phyloP scores from a whole-genome alignment of 2,797 vertebrate genomes.

The Clarias fuscus region DNA sequence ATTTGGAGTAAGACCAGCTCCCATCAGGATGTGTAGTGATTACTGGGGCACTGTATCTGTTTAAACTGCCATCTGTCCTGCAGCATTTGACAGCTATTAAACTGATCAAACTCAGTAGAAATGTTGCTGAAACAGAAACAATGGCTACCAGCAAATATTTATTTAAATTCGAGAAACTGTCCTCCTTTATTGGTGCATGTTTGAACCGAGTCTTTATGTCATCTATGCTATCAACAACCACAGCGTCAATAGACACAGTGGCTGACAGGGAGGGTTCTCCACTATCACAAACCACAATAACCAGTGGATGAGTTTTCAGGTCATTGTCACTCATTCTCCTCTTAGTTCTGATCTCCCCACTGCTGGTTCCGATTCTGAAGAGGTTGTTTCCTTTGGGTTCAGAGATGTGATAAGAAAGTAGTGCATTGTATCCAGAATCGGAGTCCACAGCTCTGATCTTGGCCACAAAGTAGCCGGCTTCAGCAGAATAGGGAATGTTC shows the following conservation, averaged over 20 bases:
- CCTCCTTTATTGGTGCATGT: conserved; percentile 59
- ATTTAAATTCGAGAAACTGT: conserved; percentile 62
- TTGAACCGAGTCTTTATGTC: conserved; percentile 60
- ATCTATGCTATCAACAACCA: conserved; percentile 60
- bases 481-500: conserved; percentile 62
- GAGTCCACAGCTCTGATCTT: conserved; percentile 59
- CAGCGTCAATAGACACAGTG: conserved; percentile 65
- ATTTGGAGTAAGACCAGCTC: conserved; percentile 68
- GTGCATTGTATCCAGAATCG: conserved; percentile 56
- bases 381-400: conserved; percentile 55
- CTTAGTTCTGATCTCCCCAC: conserved; percentile 66
- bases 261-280: conserved; percentile 67
- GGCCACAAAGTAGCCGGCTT: conserved; percentile 63
- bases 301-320: conserved; percentile 61
- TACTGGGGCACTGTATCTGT: conserved; percentile 57
- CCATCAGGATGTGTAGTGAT: conserved; percentile 68
- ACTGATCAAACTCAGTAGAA: conserved; percentile 62
- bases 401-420: conserved; percentile 65
- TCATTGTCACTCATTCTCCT: conserved; percentile 67
- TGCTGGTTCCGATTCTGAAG: conserved; percentile 63
- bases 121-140: conserved; percentile 60
- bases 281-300: conserved; percentile 66
- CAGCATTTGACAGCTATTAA: conserved; percentile 63
- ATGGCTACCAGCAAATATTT: conserved; percentile 64
- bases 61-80: conserved; percentile 59